Percentiles rank a stretch among this genome's conserved stretches.
Conservation (phyloP, 1,140 invertebrate genomes). For the Eueides isabella region DNA sequence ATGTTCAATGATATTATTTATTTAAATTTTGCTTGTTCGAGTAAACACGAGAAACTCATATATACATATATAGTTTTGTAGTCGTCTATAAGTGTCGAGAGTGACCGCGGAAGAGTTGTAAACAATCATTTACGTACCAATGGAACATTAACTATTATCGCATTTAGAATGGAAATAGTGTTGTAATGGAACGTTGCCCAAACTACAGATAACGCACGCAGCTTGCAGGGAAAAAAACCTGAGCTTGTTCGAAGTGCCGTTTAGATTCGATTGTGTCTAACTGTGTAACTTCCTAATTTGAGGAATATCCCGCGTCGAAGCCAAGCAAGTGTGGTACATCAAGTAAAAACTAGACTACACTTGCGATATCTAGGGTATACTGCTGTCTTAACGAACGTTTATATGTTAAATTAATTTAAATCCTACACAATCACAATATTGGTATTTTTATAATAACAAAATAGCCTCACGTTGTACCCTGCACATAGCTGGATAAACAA, state of each 20-base stretch:
- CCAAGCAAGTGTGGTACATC: neutral
- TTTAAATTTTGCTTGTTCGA: neutral
- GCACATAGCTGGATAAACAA: too few relatives aligned
- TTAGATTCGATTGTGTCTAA: neutral
- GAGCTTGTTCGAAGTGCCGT: neutral
- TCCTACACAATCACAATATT: too few relatives aligned
- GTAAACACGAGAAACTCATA: conserved; percentile 8
- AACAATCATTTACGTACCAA: conserved; percentile 31
- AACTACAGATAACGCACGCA: neutral
- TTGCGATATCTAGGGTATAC: neutral
- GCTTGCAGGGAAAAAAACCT: neutral
- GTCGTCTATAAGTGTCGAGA: conserved; percentile 24
- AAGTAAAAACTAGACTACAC: conserved; percentile 3
- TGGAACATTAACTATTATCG: conserved; percentile 25
- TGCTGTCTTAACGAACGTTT: too few relatives aligned
- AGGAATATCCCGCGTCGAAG: neutral
- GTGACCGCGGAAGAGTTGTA: conserved; percentile 29
- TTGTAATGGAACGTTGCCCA: conserved; percentile 32
- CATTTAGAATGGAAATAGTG: conserved; percentile 18
- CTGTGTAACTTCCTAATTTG: conserved; percentile 9
- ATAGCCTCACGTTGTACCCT: too few relatives aligned
- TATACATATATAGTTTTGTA: conserved; percentile 9
- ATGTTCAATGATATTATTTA: too few relatives aligned
- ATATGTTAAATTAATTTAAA: too few relatives aligned
- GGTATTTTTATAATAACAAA: too few relatives aligned